Conservation (phyloP, 2,797 vertebrate genomes). For the Rhodeus uyekii region DNA sequence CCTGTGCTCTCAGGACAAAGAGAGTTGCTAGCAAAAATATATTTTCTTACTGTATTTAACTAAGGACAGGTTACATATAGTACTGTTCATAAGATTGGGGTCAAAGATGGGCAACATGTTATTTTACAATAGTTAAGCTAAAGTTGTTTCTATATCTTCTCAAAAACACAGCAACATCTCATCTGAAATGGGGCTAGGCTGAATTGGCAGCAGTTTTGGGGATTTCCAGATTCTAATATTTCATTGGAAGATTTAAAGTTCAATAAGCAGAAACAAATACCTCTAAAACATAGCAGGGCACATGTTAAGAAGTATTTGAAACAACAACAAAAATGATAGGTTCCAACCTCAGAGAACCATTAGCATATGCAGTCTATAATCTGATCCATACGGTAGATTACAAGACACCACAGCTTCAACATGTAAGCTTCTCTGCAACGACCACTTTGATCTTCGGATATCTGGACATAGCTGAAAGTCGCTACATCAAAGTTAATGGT, state of each 20-base stretch:
- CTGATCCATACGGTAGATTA: neutral
- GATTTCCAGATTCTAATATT: conserved; percentile 13
- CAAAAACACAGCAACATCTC: conserved; percentile 7
- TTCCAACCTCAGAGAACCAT: neutral
- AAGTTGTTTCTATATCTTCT: conserved; percentile 13
- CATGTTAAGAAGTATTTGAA: neutral
- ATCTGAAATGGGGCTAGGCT: neutral
- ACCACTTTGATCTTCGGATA: neutral
- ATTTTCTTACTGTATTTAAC: neutral
- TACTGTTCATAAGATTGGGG: neutral
- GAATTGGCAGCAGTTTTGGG: conserved; percentile 7
- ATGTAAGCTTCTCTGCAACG: neutral
- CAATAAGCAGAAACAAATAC: neutral
- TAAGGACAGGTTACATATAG: neutral
- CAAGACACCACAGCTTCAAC: neutral
- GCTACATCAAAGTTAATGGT: conserved; percentile 17
- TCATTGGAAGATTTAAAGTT: neutral
- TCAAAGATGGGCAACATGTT: neutral
- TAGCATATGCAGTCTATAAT: neutral
- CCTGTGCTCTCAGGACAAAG: conserved; percentile 1
- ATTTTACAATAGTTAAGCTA: conserved; percentile 17
- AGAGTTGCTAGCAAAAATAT: neutral
- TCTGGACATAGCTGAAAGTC: neutral
- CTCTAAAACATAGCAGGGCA: neutral
- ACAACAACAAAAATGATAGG: neutral